A percentile compares a stretch with the other conserved stretches of the same genome.
Conservation (phyloP, 2,888 invertebrate genomes). For the Andrena dorsata region DNA sequence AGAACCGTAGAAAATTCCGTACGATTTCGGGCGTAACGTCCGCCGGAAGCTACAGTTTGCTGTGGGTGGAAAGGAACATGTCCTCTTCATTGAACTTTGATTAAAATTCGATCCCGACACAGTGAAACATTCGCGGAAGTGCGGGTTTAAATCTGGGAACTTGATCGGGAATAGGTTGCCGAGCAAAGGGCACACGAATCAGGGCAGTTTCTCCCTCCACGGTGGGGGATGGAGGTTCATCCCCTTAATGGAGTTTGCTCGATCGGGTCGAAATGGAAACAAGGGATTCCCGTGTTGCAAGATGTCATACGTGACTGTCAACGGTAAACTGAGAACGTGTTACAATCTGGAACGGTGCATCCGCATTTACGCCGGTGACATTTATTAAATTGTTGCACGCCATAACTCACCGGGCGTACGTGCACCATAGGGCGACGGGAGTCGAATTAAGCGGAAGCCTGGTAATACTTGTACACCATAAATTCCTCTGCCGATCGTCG, state of each 20-base stretch:
- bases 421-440: not conserved
- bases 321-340: constrained; percentile 19
- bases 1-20: not conserved
- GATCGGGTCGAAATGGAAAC: constrained; percentile 33
- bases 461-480: constrained; percentile 32
- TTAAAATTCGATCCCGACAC: not conserved
- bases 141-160: not conserved
- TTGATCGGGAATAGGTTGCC: not conserved
- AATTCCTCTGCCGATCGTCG: constrained; percentile 14
- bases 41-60: not conserved
- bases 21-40: not conserved
- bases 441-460: constrained; percentile 38
- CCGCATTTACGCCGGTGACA: constrained; percentile 41
- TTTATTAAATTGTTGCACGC: constrained; percentile 59
- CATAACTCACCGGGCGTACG: constrained; percentile 41
- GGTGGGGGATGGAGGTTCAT: not conserved
- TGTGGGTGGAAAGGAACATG: not conserved
- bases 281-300: constrained; percentile 7
- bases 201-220: not conserved
- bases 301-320: constrained; percentile 20
- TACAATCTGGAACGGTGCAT: constrained; percentile 21
- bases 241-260: constrained; percentile 1
- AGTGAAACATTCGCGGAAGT: too few species aligned
- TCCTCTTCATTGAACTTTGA: not conserved
- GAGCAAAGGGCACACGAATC: not conserved